A percentile compares a stretch with the other conserved stretches of the same genome.
Conservation (phyloP, 2,888 invertebrate species). For the Oligia fasciuncula region DNA sequence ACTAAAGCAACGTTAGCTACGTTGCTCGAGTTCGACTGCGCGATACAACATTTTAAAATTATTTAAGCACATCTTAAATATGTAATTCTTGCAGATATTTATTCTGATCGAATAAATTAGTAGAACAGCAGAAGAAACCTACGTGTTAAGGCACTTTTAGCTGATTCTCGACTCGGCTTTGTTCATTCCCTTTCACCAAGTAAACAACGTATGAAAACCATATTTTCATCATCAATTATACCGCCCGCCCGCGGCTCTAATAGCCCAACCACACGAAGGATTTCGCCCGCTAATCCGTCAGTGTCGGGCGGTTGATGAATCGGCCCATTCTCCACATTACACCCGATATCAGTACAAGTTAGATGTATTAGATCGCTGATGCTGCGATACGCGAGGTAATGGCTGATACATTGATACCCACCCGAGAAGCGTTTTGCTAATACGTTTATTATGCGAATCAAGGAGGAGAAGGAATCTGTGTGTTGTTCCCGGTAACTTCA, state of each 20-base stretch:
- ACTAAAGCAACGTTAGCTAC: background rate
- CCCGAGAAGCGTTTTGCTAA: conserved; percentile 19
- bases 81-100: background rate
- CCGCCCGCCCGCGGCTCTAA: conserved; percentile 27
- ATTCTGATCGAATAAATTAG: background rate
- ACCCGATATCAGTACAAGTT: conserved; percentile 54
- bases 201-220: background rate
- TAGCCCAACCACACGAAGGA: conserved; percentile 60
- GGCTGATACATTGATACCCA: conserved; percentile 21
- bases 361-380: conserved; percentile 50
- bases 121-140: background rate
- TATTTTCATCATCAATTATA: conserved; percentile 8
- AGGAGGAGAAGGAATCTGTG: background rate
- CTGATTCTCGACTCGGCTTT: too few relatives aligned
- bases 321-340: conserved; percentile 72
- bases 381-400: conserved; percentile 49
- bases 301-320: conserved; percentile 83
- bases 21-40: background rate
- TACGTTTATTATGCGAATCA: conserved; percentile 5
- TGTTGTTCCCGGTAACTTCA: background rate
- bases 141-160: too few relatives aligned
- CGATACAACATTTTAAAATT: background rate
- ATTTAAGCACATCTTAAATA: background rate
- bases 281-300: conserved; percentile 79
- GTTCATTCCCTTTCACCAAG: background rate